Percentiles rank a stretch among this genome's conserved stretches.
Conservation (phyloP, 1,140 invertebrate species). For the Lordiphosa clarofinis region DNA sequence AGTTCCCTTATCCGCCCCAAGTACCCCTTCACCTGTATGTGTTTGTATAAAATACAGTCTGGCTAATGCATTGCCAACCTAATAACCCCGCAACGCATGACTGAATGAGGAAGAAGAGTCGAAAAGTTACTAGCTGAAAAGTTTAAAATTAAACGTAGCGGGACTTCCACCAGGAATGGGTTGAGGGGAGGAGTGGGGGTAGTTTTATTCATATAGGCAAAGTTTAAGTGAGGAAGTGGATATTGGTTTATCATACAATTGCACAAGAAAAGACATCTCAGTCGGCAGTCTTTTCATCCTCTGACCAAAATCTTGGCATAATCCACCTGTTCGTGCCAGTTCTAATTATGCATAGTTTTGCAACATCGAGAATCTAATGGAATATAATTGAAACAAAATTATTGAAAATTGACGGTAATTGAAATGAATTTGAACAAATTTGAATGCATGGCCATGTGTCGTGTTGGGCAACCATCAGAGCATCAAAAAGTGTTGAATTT, state of each 20-base stretch:
- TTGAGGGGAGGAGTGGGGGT: no score
- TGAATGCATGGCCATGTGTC: slow-evolving; percentile 58
- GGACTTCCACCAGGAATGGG: slow-evolving; percentile 27
- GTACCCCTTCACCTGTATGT: slow-evolving; percentile 20
- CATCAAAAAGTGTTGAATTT: slow-evolving; percentile 56
- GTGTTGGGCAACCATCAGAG: slow-evolving; percentile 60
- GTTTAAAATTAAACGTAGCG: slow-evolving; percentile 68
- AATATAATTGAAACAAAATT: slow-evolving; percentile 74
- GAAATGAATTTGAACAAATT: slow-evolving; percentile 76
- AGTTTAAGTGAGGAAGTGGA: no score
- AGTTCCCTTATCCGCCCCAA: background rate
- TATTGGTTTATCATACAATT: no score
- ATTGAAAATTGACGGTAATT: slow-evolving; percentile 76
- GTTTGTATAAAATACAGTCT: slow-evolving; percentile 49
- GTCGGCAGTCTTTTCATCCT: no score
- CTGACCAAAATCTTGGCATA: no score
- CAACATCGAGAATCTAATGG: slow-evolving; percentile 35
- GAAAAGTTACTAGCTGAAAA: slow-evolving; percentile 59
- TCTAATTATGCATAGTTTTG: slow-evolving; percentile 48
- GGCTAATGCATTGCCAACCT: slow-evolving; percentile 67
- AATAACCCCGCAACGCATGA: slow-evolving; percentile 47
- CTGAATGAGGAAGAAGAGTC: slow-evolving; percentile 15
- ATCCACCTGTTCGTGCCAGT: slow-evolving; percentile 1
- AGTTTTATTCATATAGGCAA: no score
- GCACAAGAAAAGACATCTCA: no score